phyloP scores from a whole-genome alignment of 2,113 vertebrate genomes.

The Elachura formosa region DNA sequence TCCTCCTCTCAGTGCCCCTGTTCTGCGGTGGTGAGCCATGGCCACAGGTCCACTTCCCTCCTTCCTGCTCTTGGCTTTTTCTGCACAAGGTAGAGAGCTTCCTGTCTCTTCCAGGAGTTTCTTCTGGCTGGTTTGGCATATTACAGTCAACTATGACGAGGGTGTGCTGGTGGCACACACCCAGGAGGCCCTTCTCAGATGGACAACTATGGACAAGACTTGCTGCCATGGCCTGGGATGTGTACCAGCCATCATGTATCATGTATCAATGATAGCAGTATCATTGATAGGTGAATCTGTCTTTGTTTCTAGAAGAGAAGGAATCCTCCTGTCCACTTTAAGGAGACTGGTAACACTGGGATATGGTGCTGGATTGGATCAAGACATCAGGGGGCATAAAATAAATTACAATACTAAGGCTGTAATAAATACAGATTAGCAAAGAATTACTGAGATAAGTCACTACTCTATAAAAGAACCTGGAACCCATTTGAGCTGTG shows the following conservation, averaged over 20 bases:
- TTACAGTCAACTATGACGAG: background rate
- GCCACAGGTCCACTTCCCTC: background rate
- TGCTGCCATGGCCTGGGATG: background rate
- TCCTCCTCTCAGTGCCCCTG: background rate
- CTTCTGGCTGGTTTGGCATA: background rate
- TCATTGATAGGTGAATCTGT: background rate
- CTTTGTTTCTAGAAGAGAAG: background rate
- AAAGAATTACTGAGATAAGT: background rate
- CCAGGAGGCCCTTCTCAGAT: background rate
- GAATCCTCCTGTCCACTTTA: background rate
- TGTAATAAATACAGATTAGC: background rate
- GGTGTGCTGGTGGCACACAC: fast-evolving
- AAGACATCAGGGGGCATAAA: background rate
- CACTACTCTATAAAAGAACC: background rate
- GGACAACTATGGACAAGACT: background rate
- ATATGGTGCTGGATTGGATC: background rate
- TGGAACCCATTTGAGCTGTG: background rate
- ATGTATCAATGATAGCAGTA: too few species aligned
- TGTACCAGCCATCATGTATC: background rate
- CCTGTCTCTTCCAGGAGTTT: background rate
- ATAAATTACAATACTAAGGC: background rate
- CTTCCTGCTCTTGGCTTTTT: background rate
- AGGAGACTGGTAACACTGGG: background rate
- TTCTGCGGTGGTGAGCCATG: background rate
- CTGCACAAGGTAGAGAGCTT: background rate